Evolutionary conservation across 2,888 invertebrate genomes (phyloP).

Genomic region (Eilema griseolum): DNA sequence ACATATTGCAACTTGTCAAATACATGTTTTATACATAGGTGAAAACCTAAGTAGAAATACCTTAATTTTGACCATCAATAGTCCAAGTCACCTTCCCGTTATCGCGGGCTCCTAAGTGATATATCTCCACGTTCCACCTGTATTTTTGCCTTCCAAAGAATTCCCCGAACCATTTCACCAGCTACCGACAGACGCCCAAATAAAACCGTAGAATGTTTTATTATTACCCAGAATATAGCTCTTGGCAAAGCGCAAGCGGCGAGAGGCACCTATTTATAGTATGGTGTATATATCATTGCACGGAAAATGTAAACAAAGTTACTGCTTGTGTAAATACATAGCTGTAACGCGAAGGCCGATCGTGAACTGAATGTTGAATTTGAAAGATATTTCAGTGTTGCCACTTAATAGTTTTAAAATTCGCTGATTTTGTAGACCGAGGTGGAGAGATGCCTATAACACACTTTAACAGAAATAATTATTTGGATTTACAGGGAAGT

Average conservation of each 20-base stretch:
- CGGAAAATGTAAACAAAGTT: slow-evolving; percentile 74
- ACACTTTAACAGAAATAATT: too few species aligned
- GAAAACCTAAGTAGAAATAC: too few species aligned
- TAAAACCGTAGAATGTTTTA: slow-evolving; percentile 50
- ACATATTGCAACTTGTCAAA: too few species aligned
- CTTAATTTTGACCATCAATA: too few species aligned
- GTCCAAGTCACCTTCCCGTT: neutral
- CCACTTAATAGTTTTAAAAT: slow-evolving; percentile 16
- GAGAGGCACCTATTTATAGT: slow-evolving; percentile 61
- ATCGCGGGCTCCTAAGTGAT: neutral
- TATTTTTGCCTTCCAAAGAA: slow-evolving; percentile 4
- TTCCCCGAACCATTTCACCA: slow-evolving; percentile 11
- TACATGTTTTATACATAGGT: too few species aligned
- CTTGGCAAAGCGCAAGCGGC: slow-evolving; percentile 57
- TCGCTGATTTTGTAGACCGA: neutral
- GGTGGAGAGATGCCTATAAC: neutral
- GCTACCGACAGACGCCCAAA: slow-evolving; percentile 37
- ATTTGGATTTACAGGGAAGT: too few species aligned
- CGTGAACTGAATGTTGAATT: slow-evolving; percentile 43
- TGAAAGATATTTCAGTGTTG: slow-evolving; percentile 22
- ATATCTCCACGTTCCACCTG: neutral
- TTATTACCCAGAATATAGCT: slow-evolving; percentile 56
- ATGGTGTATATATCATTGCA: slow-evolving; percentile 68
- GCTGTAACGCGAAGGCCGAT: slow-evolving; percentile 45
- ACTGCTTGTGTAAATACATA: slow-evolving; percentile 69